phyloP scores from a whole-genome alignment of 1,140 invertebrate genomes.

The Drosophila jambulina region DNA sequence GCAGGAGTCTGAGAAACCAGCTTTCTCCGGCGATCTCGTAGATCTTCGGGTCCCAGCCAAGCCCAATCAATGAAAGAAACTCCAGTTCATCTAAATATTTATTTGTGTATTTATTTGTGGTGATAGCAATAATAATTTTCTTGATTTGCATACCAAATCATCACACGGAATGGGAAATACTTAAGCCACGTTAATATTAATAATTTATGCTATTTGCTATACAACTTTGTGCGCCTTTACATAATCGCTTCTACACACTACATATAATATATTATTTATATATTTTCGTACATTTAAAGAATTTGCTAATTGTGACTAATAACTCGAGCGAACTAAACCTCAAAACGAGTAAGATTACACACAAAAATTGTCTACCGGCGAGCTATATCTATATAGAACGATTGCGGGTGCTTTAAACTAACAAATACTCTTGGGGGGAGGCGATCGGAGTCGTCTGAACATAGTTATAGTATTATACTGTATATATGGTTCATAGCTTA shows the following conservation, averaged over 20 bases:
- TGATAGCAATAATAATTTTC: conserved; percentile 75
- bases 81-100: conserved; percentile 73
- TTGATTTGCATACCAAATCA: conserved; percentile 70
- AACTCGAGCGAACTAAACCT: conserved; percentile 36
- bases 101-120: conserved; percentile 71
- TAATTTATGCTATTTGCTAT: conserved; percentile 81
- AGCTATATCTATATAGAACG: conserved; percentile 18
- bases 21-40: conserved; percentile 43
- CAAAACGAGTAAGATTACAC: conserved; percentile 31
- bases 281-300: conserved; percentile 44
- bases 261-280: conserved; percentile 22
- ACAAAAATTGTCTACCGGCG: conserved; percentile 34
- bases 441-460: conserved; percentile 19
- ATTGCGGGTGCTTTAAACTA: conserved; percentile 50
- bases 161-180: conserved; percentile 45
- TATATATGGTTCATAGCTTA: conserved; percentile 60
- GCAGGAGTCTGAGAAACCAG: conserved; percentile 50
- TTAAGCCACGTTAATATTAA: conserved; percentile 58
- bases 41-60: conserved; percentile 31
- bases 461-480: conserved; percentile 32
- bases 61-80: conserved; percentile 47
- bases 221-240: conserved; percentile 63
- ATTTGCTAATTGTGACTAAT: conserved; percentile 83
- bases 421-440: conserved; percentile 48
- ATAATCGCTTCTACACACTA: conserved; percentile 20